Percentiles rank a stretch among this genome's conserved stretches.
These are phyloP conservation scores for Cyphomyrus plagiostoma DNA, from an alignment of 2,113 vertebrate genomes.

Conservation along the genomic window DNA sequence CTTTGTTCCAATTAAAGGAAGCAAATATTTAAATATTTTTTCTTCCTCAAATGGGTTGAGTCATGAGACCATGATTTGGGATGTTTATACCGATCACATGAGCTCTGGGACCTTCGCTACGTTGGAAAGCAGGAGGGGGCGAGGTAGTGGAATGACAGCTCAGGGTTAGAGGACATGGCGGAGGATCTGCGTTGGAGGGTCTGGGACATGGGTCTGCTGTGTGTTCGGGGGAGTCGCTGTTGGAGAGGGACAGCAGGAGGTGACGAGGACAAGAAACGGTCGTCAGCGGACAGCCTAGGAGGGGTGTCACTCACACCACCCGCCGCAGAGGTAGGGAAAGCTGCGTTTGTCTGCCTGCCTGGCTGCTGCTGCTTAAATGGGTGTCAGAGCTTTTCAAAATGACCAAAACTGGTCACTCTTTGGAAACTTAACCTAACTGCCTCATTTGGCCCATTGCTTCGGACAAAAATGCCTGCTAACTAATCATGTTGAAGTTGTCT, in stretches of 20 bases:
- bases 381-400: neutral
- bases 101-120: constrained; percentile 36
- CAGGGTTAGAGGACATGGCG: constrained; percentile 35
- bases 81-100: constrained; percentile 66
- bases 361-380: no score
- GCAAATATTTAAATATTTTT: constrained; percentile 30
- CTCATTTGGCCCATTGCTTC: neutral
- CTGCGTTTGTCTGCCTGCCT: neutral
- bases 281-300: constrained; percentile 38
- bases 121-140: neutral
- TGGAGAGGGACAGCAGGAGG: constrained; percentile 31
- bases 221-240: constrained; percentile 41
- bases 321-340: constrained; percentile 42
- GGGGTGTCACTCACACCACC: constrained; percentile 37
- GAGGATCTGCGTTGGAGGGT: constrained; percentile 40
- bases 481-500: neutral
- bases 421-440: neutral
- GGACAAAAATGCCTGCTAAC: neutral
- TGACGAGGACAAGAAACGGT: constrained; percentile 13
- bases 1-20: constrained; percentile 36
- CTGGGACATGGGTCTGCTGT: constrained; percentile 21
- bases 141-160: neutral
- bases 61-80: constrained; percentile 66
- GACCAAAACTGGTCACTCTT: neutral
- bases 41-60: constrained; percentile 27